A percentile compares a stretch with the other conserved stretches of the same genome.
These are phyloP conservation scores for Lingula anatina DNA, from an alignment of 2,888 invertebrate species.

Conservation along the genomic window DNA sequence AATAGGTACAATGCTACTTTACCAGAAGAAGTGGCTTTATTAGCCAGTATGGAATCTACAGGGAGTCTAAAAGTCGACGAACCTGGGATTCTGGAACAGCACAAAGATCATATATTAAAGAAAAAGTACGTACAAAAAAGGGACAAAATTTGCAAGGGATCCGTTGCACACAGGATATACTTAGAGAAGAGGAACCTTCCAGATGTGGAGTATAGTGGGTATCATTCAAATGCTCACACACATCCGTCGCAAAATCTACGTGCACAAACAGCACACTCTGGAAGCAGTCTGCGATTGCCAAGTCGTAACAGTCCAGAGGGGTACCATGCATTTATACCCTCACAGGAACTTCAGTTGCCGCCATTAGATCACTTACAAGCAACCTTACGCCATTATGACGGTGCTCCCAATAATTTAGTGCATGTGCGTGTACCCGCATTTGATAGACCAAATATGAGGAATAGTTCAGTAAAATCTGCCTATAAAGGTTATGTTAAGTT, in stretches of 20 bases:
- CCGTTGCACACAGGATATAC: constrained; percentile 25
- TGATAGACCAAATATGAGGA: no score
- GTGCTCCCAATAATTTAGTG: constrained; percentile 5
- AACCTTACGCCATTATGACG: constrained; percentile 28
- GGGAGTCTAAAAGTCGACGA: constrained; percentile 24
- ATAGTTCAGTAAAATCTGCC: no score
- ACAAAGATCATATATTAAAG: constrained; percentile 6
- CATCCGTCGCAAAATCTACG: constrained; percentile 31
- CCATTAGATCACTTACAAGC: constrained; percentile 35
- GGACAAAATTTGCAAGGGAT: constrained; percentile 32
- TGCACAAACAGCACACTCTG: constrained; percentile 35
- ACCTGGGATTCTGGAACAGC: constrained; percentile 12
- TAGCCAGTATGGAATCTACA: constrained; percentile 30
- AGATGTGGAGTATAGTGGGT: constrained; percentile 27
- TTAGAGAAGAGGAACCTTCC: constrained; percentile 13
- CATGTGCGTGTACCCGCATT: neutral
- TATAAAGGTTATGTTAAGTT: no score
- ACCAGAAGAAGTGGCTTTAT: constrained; percentile 26
- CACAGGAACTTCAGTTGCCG: constrained; percentile 22
- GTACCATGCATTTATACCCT: constrained; percentile 10
- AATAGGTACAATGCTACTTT: constrained; percentile 21
- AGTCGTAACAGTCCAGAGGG: constrained; percentile 36
- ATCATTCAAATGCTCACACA: constrained; percentile 24
- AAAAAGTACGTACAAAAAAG: constrained; percentile 7
- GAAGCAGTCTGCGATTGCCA: constrained; percentile 28